Evolutionary conservation across 2,888 invertebrate genomes (phyloP).

Genomic region (Amaurobius ferox): DNA sequence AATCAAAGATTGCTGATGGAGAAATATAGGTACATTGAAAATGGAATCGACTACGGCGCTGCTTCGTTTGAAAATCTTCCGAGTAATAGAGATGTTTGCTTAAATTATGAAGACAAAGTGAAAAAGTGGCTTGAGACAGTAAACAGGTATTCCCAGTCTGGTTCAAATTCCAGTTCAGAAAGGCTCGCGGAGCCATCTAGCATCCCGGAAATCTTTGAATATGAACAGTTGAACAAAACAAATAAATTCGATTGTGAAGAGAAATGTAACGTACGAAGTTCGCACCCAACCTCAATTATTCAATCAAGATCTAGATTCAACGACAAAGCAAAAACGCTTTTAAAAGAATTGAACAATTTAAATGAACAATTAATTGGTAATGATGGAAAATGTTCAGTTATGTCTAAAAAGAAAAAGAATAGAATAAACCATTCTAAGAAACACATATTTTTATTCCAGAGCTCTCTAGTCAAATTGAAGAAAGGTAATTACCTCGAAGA

Average conservation of each 20-base stretch:
- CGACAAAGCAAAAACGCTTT: no score
- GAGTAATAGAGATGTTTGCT: neutral
- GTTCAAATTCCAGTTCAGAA: neutral
- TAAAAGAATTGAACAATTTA: no score
- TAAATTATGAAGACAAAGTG: neutral
- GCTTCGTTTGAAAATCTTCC: neutral
- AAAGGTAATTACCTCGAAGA: neutral
- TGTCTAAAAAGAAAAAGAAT: neutral
- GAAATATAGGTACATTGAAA: neutral
- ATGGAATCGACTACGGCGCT: neutral
- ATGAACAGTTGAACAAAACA: no score
- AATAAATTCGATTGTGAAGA: no score
- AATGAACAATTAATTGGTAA: no score
- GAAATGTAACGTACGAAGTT: no score
- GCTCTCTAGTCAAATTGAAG: neutral
- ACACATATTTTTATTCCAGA: neutral
- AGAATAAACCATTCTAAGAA: neutral
- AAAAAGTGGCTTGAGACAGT: neutral
- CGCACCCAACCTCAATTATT: no score
- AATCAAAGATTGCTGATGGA: neutral
- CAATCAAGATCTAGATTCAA: no score
- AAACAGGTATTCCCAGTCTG: neutral
- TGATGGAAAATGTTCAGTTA: no score
- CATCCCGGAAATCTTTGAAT: no score
- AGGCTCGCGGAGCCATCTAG: neutral